phyloP scores from a whole-genome alignment of 2,113 vertebrate genomes.

The Nibea albiflora region DNA sequence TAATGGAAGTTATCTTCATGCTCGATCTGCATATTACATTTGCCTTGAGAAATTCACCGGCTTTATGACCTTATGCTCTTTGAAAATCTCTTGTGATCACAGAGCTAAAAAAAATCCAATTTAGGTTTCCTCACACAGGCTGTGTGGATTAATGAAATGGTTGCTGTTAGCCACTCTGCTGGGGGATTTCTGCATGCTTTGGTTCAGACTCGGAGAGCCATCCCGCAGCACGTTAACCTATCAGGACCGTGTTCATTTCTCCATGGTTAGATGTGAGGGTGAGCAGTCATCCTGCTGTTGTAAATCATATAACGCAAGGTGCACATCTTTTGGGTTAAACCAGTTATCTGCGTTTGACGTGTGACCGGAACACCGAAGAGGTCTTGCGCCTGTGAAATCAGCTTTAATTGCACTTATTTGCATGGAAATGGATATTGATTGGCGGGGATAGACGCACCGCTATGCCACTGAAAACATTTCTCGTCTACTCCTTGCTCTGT shows the following conservation, averaged over 20 bases:
- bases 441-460: slow-evolving; percentile 19
- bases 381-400: slow-evolving; percentile 61
- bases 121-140: neutral
- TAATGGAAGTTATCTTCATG: slow-evolving; percentile 36
- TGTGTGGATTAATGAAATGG: slow-evolving; percentile 41
- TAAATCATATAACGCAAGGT: slow-evolving; percentile 34
- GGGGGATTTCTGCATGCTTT: slow-evolving; percentile 2
- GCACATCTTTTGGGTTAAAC: slow-evolving; percentile 43
- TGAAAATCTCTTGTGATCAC: slow-evolving; percentile 42
- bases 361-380: slow-evolving; percentile 36
- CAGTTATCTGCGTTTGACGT: slow-evolving; percentile 62
- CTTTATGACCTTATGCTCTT: slow-evolving; percentile 45
- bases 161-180: slow-evolving; percentile 20
- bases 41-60: slow-evolving; percentile 38
- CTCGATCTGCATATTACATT: slow-evolving; percentile 45
- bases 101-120: slow-evolving; percentile 49
- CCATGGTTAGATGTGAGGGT: slow-evolving; percentile 11
- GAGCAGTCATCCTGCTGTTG: neutral
- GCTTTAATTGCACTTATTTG: slow-evolving; percentile 71
- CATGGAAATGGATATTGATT: slow-evolving; percentile 73
- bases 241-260: slow-evolving; percentile 23
- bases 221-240: slow-evolving; percentile 4
- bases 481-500: slow-evolving; percentile 9
- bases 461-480: slow-evolving; percentile 9
- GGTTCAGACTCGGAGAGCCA: slow-evolving; percentile 1